phyloP scores from a whole-genome alignment of 2,113 vertebrate species.

The Oryzias celebensis region DNA sequence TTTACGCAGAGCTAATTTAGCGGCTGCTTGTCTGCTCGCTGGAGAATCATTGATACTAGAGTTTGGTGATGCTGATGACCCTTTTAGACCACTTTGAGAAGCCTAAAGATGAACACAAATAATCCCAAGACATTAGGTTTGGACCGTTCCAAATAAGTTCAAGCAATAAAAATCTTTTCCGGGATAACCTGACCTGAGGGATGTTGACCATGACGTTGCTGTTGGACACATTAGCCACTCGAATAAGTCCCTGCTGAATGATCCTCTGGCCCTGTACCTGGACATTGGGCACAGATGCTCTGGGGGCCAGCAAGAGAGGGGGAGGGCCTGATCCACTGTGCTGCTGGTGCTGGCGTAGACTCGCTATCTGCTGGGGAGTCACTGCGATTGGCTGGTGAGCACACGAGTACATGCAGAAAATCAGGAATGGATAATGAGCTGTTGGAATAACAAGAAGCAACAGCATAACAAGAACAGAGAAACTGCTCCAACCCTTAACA shows the following conservation, averaged over 20 bases:
- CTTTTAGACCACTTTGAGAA: conserved; percentile 86
- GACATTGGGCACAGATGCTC: conserved; percentile 90
- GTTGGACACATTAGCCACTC: conserved; percentile 91
- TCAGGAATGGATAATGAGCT: neutral
- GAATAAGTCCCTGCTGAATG: conserved; percentile 96
- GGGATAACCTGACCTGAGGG: conserved; percentile 71
- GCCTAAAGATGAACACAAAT: conserved; percentile 72
- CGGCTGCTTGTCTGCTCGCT: conserved; percentile 90
- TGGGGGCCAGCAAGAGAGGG: conserved; percentile 89
- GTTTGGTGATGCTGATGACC: conserved; percentile 74
- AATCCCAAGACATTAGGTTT: neutral
- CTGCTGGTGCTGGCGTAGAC: conserved; percentile 90
- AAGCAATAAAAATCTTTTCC: neutral
- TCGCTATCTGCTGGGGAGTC: conserved; percentile 91
- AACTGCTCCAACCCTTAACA: too few relatives aligned
- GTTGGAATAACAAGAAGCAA: neutral
- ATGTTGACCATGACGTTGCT: conserved; percentile 92
- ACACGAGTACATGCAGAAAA: neutral
- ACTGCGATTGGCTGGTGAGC: conserved; percentile 78
- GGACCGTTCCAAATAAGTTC: neutral
- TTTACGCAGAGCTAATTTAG: conserved; percentile 93
- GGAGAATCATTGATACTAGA: conserved; percentile 82
- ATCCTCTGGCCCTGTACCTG: conserved; percentile 95
- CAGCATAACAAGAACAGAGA: neutral
- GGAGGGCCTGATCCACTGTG: conserved; percentile 91